Conservation (phyloP, 2,113 vertebrate genomes). For the Ctenomys sociabilis region DNA sequence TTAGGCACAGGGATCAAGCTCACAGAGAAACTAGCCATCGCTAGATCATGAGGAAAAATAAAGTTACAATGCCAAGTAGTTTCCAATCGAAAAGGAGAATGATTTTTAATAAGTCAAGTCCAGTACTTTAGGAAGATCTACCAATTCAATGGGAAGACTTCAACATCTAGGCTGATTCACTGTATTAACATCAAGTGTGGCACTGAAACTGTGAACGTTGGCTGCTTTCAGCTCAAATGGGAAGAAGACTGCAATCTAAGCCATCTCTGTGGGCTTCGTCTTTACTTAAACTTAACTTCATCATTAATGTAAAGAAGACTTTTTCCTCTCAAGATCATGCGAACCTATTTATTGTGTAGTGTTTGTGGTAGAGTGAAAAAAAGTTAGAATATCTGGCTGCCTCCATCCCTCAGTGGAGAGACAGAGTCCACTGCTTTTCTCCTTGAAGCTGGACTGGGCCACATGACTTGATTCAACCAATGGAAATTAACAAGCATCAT, state of each 20-base stretch:
- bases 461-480: not conserved
- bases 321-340: not conserved
- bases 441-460: not conserved
- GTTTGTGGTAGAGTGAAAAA: not conserved
- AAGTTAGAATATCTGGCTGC: not conserved
- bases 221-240: conserved; percentile 23
- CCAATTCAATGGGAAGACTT: conserved; percentile 35
- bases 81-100: conserved; percentile 4
- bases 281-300: not conserved
- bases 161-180: conserved; percentile 1
- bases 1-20: not conserved
- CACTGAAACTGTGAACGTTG: not conserved
- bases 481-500: not conserved
- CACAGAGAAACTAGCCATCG: not conserved
- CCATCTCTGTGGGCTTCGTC: not conserved
- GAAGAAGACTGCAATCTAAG: not conserved
- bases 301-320: not conserved
- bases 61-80: not conserved
- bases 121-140: not conserved
- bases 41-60: conserved; percentile 13
- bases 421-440: not conserved
- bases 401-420: not conserved
- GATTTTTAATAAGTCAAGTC: conserved; percentile 26
- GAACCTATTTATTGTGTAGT: not conserved
- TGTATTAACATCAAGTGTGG: not conserved